phyloP scores from a whole-genome alignment of 2,113 vertebrate genomes.

The Psephotus haematonotus region DNA sequence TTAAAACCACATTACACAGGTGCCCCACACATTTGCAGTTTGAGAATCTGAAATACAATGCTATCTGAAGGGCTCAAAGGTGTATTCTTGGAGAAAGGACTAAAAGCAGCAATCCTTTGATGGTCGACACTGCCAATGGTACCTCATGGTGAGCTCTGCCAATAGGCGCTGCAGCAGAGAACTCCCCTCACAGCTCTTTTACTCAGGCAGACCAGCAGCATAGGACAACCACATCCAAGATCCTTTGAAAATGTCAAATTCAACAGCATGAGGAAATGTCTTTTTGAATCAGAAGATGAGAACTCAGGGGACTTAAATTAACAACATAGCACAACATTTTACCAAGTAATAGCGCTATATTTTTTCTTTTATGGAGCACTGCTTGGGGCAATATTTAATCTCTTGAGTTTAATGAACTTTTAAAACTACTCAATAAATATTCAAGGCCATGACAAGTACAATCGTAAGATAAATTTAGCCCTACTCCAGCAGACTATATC shows the following conservation, averaged over 20 bases:
- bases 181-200: background rate
- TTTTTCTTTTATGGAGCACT: constrained; percentile 76
- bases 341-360: constrained; percentile 74
- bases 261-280: constrained; percentile 66
- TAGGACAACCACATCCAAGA: background rate
- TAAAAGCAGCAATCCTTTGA: background rate
- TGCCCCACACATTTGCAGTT: background rate
- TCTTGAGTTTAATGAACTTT: constrained; percentile 83
- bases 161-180: background rate
- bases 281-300: constrained; percentile 67
- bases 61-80: background rate
- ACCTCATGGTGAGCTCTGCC: background rate
- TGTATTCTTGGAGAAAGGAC: rapidly evolving
- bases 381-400: constrained; percentile 76
- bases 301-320: constrained; percentile 74
- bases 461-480: constrained; percentile 72
- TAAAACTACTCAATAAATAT: constrained; percentile 80
- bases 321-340: constrained; percentile 76
- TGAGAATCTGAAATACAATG: background rate
- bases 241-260: constrained; percentile 67
- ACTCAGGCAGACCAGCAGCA: rapidly evolving
- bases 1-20: background rate
- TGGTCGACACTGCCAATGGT: background rate
- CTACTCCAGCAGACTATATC: constrained; percentile 64
- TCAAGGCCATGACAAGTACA: constrained; percentile 70